phyloP scores from a whole-genome alignment of 92 coral and sea anemone species.

The Zoanthus gigantus region DNA sequence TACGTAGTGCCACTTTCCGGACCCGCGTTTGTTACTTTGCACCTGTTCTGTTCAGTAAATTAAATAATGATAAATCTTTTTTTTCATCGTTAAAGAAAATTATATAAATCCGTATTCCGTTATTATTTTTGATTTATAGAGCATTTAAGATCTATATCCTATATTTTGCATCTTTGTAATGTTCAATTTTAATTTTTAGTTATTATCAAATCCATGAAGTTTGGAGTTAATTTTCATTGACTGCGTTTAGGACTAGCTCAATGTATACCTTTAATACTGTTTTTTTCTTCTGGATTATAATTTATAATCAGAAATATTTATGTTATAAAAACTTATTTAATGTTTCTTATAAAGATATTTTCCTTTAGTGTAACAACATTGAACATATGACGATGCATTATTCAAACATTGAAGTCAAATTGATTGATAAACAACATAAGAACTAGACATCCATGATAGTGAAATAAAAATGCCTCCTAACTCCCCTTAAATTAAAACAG shows the following conservation, averaged over 20 bases:
- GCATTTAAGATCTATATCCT: background rate
- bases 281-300: too few relatives aligned
- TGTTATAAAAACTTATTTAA: background rate
- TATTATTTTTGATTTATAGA: background rate
- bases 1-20: slow-evolving; percentile 11
- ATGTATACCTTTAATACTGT: background rate
- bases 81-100: background rate
- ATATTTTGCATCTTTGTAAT: background rate
- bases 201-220: slow-evolving; percentile 16
- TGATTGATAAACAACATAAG: too few relatives aligned
- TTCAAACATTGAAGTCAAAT: too few relatives aligned
- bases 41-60: slow-evolving; percentile 14
- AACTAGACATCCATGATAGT: too few relatives aligned
- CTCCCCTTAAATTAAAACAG: too few relatives aligned
- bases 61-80: background rate
- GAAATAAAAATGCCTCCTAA: too few relatives aligned
- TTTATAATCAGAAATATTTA: background rate
- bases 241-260: background rate
- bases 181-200: background rate
- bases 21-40: slow-evolving; percentile 17
- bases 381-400: too few relatives aligned
- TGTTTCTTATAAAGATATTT: too few relatives aligned
- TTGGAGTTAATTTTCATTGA: background rate
- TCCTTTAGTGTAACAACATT: too few relatives aligned
- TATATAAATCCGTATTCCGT: background rate